A percentile compares a stretch with the other conserved stretches of the same genome.
phyloP scores from a whole-genome alignment of 2,888 invertebrate species.

The Epicampocera succincta region DNA sequence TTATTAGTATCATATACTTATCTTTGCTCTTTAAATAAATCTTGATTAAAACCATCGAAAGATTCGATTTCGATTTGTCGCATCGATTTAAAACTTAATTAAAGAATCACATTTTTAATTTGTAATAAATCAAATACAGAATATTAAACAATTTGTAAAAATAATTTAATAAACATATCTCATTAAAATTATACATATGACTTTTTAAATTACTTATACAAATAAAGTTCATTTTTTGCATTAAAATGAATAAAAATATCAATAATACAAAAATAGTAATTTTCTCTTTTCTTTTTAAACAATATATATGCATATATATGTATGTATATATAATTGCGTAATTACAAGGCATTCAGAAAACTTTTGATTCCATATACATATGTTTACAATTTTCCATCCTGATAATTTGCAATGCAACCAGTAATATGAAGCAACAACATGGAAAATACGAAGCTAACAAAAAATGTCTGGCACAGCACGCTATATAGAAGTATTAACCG shows the following conservation, averaged over 20 bases:
- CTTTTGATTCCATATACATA: too few species aligned
- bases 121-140: conserved; percentile 64
- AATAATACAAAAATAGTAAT: too few species aligned
- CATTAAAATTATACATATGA: conserved; percentile 29
- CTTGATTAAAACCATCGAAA: conserved; percentile 32
- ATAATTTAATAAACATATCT: conserved; percentile 60
- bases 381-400: too few species aligned
- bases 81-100: conserved; percentile 32
- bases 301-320: too few species aligned
- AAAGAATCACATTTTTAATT: conserved; percentile 65
- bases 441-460: too few species aligned
- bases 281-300: too few species aligned
- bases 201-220: conserved; percentile 13
- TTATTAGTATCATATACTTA: conserved; percentile 12
- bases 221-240: conserved; percentile 51
- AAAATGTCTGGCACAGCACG: too few species aligned
- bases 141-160: conserved; percentile 67
- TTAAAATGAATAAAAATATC: conserved; percentile 58
- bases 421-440: too few species aligned
- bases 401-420: too few species aligned
- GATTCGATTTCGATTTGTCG: conserved; percentile 14
- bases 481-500: too few species aligned
- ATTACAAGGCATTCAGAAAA: too few species aligned
- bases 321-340: too few species aligned
- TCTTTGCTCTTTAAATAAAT: conserved; percentile 52